Evolutionary conservation across 1,140 invertebrate genomes (phyloP).

Genomic region (Harpegnathos saltator): DNA sequence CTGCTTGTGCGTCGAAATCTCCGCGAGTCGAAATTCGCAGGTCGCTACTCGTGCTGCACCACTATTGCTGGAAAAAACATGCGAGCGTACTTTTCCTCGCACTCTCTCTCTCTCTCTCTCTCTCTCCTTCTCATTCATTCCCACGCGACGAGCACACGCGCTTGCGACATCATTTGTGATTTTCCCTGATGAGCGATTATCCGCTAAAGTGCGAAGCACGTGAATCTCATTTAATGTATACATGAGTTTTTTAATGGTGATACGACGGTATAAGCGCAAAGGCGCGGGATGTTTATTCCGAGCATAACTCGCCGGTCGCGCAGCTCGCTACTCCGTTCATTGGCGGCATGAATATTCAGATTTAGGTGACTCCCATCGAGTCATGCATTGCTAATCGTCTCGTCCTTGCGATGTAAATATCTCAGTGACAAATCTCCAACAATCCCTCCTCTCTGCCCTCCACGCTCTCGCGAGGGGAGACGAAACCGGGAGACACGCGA

Average conservation of each 20-base stretch:
- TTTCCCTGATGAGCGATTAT: conserved; percentile 10
- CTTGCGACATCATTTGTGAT: not conserved
- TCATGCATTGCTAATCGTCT: conserved; percentile 77
- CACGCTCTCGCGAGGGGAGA: conserved; percentile 2
- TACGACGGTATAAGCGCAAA: not conserved
- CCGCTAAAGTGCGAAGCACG: conserved; percentile 2
- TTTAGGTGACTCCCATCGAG: conserved; percentile 44
- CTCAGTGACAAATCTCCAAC: conserved; percentile 66
- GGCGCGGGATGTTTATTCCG: conserved; percentile 34
- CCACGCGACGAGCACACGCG: too few species aligned
- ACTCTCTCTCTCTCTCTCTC: too few species aligned
- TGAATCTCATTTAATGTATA: conserved; percentile 41
- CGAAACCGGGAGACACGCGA: too few species aligned
- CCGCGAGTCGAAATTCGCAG: not conserved
- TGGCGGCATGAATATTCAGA: conserved; percentile 75
- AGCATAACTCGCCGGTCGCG: not conserved
- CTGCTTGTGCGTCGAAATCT: not conserved
- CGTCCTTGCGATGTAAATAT: conserved; percentile 69
- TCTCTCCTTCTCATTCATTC: not conserved
- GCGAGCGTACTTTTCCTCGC: too few species aligned
- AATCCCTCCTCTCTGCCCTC: too few species aligned
- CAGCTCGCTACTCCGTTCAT: conserved; percentile 49
- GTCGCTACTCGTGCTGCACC: not conserved
- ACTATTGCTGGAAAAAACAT: not conserved
- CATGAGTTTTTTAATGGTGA: conserved; percentile 53